A percentile compares a stretch with the other conserved stretches of the same genome.
phyloP scores from a whole-genome alignment of 2,113 vertebrate genomes.

The Hemichromis elongatus region DNA sequence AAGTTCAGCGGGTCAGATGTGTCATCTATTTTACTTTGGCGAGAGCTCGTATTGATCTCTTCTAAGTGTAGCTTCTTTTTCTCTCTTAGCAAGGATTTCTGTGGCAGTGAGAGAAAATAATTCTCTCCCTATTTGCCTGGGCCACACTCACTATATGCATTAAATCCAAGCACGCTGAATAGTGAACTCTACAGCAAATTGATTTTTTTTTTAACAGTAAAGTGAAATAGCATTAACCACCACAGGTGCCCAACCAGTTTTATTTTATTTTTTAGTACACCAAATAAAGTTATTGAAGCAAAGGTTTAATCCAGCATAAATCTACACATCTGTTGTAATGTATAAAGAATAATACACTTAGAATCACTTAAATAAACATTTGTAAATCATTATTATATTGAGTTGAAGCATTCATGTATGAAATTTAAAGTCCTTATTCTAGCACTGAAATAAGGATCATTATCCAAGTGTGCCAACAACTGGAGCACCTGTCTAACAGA shows the following conservation, averaged over 20 bases:
- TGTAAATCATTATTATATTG: neutral
- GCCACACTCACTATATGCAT: neutral
- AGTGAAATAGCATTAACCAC: neutral
- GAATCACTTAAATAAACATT: neutral
- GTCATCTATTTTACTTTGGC: constrained; percentile 56
- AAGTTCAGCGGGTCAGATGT: constrained; percentile 53
- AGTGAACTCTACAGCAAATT: neutral
- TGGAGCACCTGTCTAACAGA: neutral
- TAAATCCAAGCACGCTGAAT: constrained; percentile 4
- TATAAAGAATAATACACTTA: neutral
- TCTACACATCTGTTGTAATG: neutral
- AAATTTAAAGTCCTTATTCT: neutral
- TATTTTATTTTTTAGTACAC: neutral
- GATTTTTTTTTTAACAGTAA: neutral
- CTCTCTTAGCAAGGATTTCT: constrained; percentile 37
- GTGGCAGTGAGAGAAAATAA: constrained; percentile 16
- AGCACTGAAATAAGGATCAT: neutral
- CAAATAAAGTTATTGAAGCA: neutral
- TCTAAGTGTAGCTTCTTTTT: constrained; percentile 50
- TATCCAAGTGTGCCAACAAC: neutral
- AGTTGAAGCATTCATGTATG: neutral
- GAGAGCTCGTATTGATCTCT: constrained; percentile 44
- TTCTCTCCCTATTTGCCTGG: constrained; percentile 5
- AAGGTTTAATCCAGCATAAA: neutral
- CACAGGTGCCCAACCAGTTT: neutral